Base-by-base conservation (phyloP, 2,888 invertebrate species). In the Zootermopsis nevadensis region DNA sequence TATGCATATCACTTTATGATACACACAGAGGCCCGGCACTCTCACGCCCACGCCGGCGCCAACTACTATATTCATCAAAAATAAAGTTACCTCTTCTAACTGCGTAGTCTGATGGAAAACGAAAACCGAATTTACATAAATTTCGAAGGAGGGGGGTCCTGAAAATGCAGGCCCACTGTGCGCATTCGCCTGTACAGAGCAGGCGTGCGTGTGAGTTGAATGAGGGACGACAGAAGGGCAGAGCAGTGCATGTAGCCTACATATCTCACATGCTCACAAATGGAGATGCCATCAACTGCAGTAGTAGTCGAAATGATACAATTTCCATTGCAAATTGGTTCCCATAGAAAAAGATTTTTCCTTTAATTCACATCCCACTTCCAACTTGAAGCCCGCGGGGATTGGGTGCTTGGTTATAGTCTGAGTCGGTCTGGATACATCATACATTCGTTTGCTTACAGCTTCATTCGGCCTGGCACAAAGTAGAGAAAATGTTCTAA, bases 321-420 rank as follows among this genome's bases (percentile, higher is more conserved):
- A 79, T 79, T 79, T 79, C 55, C 79, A 79, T 79, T 79, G 79
- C 79, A 79, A 79, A 79, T 79, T 79, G 79, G 60, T 79, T 79
- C 60, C 60, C 79, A 66, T 35, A 79, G 79, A 79, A 79, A 79
- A 79, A 79, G 79, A 79, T 79, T 79, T 79, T 66, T 33, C 79
- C 79, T 79, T 79, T 79, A 60, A 79, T 66, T 79, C 60, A 66
- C 79, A 66, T 60, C 15, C 35, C 33, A 15, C 35, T 35, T 79
- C 60, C 66, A 35, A 79, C 55, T 79, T 74, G 38, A 8, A 38
- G 74, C 38, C 74, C 24, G n/a, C 35, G 42, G 74, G 74, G n/a
- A 27, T 1, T n/a, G 60, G 27, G n/a, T 60, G 27, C 27, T n/a
- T 74, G 69, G 69, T 31, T 27, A 60, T n/a, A n/a, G n/a, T n/a